Base-by-base conservation (phyloP, 1,140 invertebrate species). In the Pseudomyrmex dendroicus region DNA sequence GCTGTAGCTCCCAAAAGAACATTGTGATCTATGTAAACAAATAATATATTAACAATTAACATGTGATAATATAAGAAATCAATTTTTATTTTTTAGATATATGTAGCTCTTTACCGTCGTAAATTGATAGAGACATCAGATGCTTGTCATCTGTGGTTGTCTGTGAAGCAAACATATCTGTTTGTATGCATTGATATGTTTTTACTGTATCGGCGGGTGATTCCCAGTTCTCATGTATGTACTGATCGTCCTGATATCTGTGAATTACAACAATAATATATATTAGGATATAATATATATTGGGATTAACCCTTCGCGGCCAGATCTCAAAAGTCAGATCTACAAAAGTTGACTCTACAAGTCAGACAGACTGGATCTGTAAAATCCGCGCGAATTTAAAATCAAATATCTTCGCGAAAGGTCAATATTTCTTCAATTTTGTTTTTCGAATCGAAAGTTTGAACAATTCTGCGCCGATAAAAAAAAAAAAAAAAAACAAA, bases 1-100 rank as follows among this genome's bases (percentile, higher is more conserved):
- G 92, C 92, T 84, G 88, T 91, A 25, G 91, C 92, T 46, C 93
- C 94, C 54, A 94, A 73, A 73, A 94, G 83, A 22, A 92, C 84
- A 63, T 84, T 92, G 63, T 90, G 88, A 87, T 94, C 93, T 94
- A 63, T 5, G 5, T 35, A 35, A 85, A 92, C 9, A 77, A 57
- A 86, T 35, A 66, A 64, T n/a, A 1, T 46, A 76, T 15, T 72
- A 15, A 59, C 17, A 52, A 82, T 35, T 46, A 0, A 50, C 22
- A 44, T 2, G 0, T 35, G 35, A 35, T 7, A 7, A 35, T 35
- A 35, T 35, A 9, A 82, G 15, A 44, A 77, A 57, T 84, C 0
- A 8, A 64, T 44, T 52, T 5, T 9, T 1, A 52, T 1, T 12
- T 54, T 20, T 7, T 17, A n/a, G 0, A 44, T 2, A 44, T 2